phyloP scores from a whole-genome alignment of 1,140 invertebrate species.

The Micrasema longulum region DNA sequence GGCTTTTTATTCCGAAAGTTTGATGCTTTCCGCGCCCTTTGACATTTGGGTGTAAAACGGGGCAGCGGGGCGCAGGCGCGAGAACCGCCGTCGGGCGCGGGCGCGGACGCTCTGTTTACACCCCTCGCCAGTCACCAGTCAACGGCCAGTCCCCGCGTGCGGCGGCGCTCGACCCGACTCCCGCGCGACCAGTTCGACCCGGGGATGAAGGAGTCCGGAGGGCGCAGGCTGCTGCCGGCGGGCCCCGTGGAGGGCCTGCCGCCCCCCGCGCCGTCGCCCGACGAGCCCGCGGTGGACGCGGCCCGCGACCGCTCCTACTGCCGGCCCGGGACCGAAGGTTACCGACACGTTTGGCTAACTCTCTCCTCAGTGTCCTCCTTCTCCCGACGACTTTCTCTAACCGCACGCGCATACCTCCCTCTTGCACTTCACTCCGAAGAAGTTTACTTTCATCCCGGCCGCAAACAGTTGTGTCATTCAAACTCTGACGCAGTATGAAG shows the following conservation, averaged over 20 bases:
- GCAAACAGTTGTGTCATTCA: not conserved
- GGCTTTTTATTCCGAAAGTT: slow-evolving; percentile 14
- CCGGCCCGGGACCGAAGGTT: slow-evolving; percentile 49
- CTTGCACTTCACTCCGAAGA: not conserved
- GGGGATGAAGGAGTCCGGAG: slow-evolving; percentile 43
- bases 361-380: not conserved
- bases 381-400: not conserved
- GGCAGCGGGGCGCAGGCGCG: not conserved
- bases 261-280: slow-evolving; percentile 63
- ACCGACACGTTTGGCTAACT: not conserved
- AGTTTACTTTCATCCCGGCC: slow-evolving; percentile 10
- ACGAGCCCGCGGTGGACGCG: slow-evolving; percentile 65
- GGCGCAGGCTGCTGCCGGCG: slow-evolving; percentile 58
- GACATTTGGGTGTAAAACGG: not conserved
- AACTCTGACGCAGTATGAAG: no score
- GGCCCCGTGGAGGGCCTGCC: slow-evolving; percentile 62
- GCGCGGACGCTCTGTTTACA: slow-evolving; percentile 59
- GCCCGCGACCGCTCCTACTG: slow-evolving; percentile 66
- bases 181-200: no score
- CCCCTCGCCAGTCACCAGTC: slow-evolving; percentile 50
- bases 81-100: not conserved
- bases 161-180: not conserved
- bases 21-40: not conserved
- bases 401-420: no score
- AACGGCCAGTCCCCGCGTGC: not conserved